phyloP scores from a whole-genome alignment of 2,888 invertebrate species.

The Drosophila colorata region DNA sequence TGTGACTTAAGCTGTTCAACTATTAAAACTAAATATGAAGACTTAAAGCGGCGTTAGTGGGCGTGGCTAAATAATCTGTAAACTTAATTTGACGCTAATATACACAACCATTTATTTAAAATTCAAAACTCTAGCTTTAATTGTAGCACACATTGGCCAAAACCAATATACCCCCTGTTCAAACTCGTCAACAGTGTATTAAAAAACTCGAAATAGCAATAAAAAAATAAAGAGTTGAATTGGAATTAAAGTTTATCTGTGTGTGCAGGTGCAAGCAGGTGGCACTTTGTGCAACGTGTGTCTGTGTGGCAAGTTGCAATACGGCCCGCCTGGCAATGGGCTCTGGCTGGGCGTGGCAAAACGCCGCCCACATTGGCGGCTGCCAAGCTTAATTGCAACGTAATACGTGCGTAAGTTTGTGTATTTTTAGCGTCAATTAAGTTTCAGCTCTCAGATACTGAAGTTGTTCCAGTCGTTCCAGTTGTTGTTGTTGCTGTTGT shows the following conservation, averaged over 20 bases:
- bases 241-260: slow-evolving; percentile 61
- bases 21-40: no score
- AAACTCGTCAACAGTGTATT: not conserved
- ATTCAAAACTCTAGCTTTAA: no score
- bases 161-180: no score
- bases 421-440: slow-evolving; percentile 73
- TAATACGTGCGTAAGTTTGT: slow-evolving; percentile 69
- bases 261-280: slow-evolving; percentile 24
- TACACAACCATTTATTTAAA: no score
- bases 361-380: slow-evolving; percentile 16
- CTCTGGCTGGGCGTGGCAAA: slow-evolving; percentile 25
- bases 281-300: not conserved
- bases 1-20: no score
- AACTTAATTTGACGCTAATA: not conserved
- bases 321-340: not conserved
- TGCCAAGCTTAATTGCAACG: slow-evolving; percentile 65
- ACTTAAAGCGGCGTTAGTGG: no score
- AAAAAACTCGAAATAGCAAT: not conserved
- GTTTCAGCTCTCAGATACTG: slow-evolving; percentile 67
- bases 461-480: slow-evolving; percentile 21
- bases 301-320: slow-evolving; percentile 21
- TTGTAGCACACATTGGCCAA: no score
- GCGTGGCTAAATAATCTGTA: not conserved
- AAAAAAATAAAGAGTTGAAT: slow-evolving; percentile 47
- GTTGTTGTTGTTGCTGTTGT: slow-evolving; percentile 21